Evolutionary conservation across 30 jellyfish, hydroid and myxozoan species (phyloP).

Genomic region (Catostylus mosaicus): DNA sequence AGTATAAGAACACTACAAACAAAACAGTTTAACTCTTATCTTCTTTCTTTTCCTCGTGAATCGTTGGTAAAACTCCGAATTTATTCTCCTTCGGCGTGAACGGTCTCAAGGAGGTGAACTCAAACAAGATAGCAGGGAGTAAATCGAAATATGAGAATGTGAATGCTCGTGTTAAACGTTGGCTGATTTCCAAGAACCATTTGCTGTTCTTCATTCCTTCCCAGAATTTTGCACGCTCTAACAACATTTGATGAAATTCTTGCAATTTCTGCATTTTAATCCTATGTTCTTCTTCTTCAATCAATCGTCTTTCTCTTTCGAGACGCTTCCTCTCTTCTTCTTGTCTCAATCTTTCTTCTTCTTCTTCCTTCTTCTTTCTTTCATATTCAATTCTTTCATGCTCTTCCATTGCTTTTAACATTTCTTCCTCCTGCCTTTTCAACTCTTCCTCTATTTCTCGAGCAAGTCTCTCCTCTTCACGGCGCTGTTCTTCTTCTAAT

Average conservation of each 20-base stretch:
- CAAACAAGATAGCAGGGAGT: slow-evolving; percentile 73
- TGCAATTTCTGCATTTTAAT: slow-evolving; percentile 62
- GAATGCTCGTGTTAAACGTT: slow-evolving; percentile 75
- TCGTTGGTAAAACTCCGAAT: slow-evolving; percentile 47
- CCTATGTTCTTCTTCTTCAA: slow-evolving; percentile 77
- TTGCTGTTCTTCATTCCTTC: slow-evolving; percentile 70
- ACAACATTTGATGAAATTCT: slow-evolving; percentile 61
- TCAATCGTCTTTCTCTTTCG: slow-evolving; percentile 50
- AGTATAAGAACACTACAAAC: too few species aligned
- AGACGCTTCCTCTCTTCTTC: slow-evolving; percentile 72
- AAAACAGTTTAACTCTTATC: neutral
- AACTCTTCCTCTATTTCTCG: slow-evolving; percentile 70
- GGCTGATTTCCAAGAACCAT: slow-evolving; percentile 64
- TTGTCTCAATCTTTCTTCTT: slow-evolving; percentile 46
- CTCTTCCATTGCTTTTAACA: slow-evolving; percentile 70
- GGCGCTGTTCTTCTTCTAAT: slow-evolving; percentile 56
- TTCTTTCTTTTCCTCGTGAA: slow-evolving; percentile 56
- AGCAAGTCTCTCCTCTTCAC: slow-evolving; percentile 74
- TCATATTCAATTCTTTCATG: slow-evolving; percentile 63
- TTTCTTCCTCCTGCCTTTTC: slow-evolving; percentile 79
- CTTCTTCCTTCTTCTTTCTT: slow-evolving; percentile 62
- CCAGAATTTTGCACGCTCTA: slow-evolving; percentile 70
- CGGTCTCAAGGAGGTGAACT: slow-evolving; percentile 60
- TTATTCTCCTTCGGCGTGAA: slow-evolving; percentile 35
- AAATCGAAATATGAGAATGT: slow-evolving; percentile 79